Evolutionary conservation across 1,140 invertebrate genomes (phyloP).

Genomic region (Diuraphis noxia): DNA sequence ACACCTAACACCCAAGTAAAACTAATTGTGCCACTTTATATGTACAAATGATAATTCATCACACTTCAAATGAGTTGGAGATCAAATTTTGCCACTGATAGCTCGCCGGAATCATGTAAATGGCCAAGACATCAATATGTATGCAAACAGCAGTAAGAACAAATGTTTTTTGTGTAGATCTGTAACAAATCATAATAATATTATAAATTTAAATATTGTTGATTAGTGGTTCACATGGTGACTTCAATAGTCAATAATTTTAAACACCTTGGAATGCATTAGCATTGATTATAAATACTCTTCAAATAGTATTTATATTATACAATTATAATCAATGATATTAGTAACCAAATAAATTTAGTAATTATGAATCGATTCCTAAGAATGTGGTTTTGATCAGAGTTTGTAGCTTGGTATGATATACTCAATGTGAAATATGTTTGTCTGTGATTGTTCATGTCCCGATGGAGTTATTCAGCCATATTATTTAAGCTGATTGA

Average conservation of each 20-base stretch:
- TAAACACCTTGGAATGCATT: not conserved
- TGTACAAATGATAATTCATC: constrained; percentile 25
- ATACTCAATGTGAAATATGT: not conserved
- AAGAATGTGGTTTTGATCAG: not conserved
- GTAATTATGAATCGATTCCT: not conserved
- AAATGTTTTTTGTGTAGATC: constrained; percentile 1
- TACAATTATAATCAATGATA: too few species aligned
- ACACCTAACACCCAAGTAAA: not conserved
- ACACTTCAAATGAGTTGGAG: not conserved
- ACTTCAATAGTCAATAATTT: not conserved
- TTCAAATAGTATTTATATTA: too few species aligned
- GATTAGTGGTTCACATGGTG: not conserved
- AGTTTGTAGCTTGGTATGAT: not conserved
- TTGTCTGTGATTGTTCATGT: not conserved
- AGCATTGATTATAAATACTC: too few species aligned
- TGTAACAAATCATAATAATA: constrained; percentile 9
- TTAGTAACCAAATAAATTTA: not conserved
- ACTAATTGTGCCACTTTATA: constrained; percentile 5
- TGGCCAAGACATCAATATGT: constrained; percentile 3
- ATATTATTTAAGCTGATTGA: not conserved
- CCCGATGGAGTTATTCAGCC: not conserved
- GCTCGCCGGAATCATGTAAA: constrained; percentile 18
- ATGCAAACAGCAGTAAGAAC: not conserved
- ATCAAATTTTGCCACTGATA: not conserved
- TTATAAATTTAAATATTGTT: not conserved